Percentiles rank a stretch among this genome's conserved stretches.
Conservation (phyloP, 2,888 invertebrate genomes). For the Cryptophagus acutangulus region DNA sequence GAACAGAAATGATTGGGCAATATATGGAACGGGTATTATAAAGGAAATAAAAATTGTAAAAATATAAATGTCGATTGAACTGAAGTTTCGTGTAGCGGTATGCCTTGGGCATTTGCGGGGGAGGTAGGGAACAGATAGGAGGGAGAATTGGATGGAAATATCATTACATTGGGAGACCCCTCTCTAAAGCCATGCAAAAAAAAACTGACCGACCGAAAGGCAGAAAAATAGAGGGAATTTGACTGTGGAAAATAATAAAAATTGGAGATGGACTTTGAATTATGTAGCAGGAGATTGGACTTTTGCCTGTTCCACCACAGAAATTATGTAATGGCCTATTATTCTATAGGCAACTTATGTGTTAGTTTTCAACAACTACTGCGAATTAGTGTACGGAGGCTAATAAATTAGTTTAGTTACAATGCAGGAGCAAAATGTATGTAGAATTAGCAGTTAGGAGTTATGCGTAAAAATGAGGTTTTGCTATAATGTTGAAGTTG, state of each 20-base stretch:
- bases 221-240: constrained; percentile 51
- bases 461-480: too few relatives aligned
- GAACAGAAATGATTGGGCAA: constrained; percentile 31
- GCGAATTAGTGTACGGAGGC: too few relatives aligned
- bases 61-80: constrained; percentile 38
- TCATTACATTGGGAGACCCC: constrained; percentile 48
- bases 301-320: constrained; percentile 32
- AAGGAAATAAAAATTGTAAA: constrained; percentile 28
- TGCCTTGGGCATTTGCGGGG: constrained; percentile 29
- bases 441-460: too few relatives aligned
- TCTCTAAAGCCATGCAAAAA: constrained; percentile 41
- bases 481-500: too few relatives aligned
- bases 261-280: constrained; percentile 52
- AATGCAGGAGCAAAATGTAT: too few relatives aligned
- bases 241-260: constrained; percentile 52
- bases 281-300: constrained; percentile 47
- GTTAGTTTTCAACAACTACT: too few relatives aligned
- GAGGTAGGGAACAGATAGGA: constrained; percentile 34
- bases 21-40: constrained; percentile 30
- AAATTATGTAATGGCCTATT: too few relatives aligned
- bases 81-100: constrained; percentile 31
- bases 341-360: too few relatives aligned
- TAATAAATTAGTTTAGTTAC: too few relatives aligned
- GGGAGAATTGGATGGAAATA: constrained; percentile 49
- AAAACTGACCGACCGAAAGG: constrained; percentile 49